Base-by-base conservation (phyloP, 2,797 vertebrate species). In the Garrulus glandarius region DNA sequence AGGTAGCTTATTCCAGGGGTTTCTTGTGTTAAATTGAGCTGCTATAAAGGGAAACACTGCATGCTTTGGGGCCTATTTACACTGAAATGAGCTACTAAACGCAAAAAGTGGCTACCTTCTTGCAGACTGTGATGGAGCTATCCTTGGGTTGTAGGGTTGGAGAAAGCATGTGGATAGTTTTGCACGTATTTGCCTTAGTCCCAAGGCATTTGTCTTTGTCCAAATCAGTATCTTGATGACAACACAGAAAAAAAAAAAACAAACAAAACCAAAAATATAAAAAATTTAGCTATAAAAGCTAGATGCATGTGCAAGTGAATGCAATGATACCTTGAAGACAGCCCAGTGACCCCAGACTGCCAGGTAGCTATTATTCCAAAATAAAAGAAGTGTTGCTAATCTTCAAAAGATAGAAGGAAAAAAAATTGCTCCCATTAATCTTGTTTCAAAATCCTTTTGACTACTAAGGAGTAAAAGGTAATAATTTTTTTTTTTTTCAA, bases 401-500 rank as follows among this genome's bases (percentile, higher is more conserved):
- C 64, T 76, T 71, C 41, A 83, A 84, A 92, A 72, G 10, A 36
- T 6, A 26, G 65, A 86, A 84, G 41, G 29, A 37, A 78, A 29
- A 29, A 75, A 81, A 53, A 56, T 39, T 70, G 9, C 21, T 26
- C 20, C 11, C 19, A n/a, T 70, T 67, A 79, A 78, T 41, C 46
- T 69, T 44, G 8, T 75, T 87, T 94, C 57, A 75, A 92, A 94
- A 89, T 82, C 10, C 34, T 84, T 75, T 61, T 65, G 41, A 65
- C 41, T 88, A 21, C 24, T 46, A 56, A n/a, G 27, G 36, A 91
- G 8, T 44, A 53, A 91, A 85, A 81, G 13, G 39, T 53, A 37
- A 29, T 49, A 27, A 22, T 22, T 46, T 46, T 44, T 39, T 23
- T 7, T 21, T 27, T 46, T 47, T 77, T 39, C 34, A 4, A 16